Base-by-base conservation (phyloP, 2,888 invertebrate species). In the Drosophila neonasuta region DNA sequence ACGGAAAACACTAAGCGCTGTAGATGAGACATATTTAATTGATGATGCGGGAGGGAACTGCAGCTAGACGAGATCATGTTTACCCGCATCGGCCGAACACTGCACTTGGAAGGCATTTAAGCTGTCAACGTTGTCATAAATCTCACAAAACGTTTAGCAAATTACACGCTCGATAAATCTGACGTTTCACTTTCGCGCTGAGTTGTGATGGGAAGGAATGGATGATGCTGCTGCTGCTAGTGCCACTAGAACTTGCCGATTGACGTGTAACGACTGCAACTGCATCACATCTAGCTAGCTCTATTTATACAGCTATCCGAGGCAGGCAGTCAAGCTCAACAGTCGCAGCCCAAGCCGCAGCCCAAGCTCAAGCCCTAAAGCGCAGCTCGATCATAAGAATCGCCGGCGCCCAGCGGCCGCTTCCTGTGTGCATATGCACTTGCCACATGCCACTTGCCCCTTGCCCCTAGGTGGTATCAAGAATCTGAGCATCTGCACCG, bases 141-240 rank as follows among this genome's bases (percentile, higher is more conserved):
- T 83, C 78, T 70, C 60, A 24, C 17, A 74, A 77, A 77, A 72
- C 61, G 77, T 68, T 67, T 39, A 48, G 32, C 79, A 81, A 83
- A 83, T 83, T 83, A 80, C 83, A 83, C 83, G 83, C 87, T 83
- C 87, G 87, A 87, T 83, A 87, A 83, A 86, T 65, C 71, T 74
- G 77, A 83, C 67, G 80, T 71, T 54, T 72, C 77, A 78, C 86
- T 83, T 73, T 65, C 46, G 50, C 63, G 39, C 51, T 63, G 57
- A 54, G 49, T 68, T 61, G 51, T 24, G 52, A 30, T 42, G 52
- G 70, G 39, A 55, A 54, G 41, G 49, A 45, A 13, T 45, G 24
- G 32, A 51, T 34, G 49, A 17, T 29, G 60, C 20, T 59, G 52
- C 55, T 46, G 51, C 29, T 52, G 56, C 49, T 60, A 54, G 30